Percentiles rank a stretch among this genome's conserved stretches.
Conservation (phyloP, 2,797 vertebrate species). For the Sebastes matsubarae region DNA sequence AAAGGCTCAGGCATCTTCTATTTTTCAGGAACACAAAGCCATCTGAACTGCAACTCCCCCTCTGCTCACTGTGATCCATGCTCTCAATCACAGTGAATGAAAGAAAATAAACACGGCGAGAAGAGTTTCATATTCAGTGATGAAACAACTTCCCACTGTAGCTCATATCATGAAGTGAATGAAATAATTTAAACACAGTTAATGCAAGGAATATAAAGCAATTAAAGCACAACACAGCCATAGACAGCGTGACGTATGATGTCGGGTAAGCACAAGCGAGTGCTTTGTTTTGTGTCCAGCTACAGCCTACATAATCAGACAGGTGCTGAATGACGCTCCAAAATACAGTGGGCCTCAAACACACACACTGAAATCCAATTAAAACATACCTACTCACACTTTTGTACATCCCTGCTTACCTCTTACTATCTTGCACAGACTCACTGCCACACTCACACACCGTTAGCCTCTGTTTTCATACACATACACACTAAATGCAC, state of each 20-base stretch:
- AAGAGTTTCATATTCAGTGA: not conserved
- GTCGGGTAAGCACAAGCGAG: conserved; percentile 31
- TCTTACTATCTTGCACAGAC: not conserved
- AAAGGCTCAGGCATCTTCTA: not conserved
- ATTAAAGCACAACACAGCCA: not conserved
- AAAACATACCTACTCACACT: not conserved
- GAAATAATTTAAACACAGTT: not conserved
- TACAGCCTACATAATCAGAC: conserved; percentile 35
- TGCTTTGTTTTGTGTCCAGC: conserved; percentile 40
- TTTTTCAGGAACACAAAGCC: not conserved
- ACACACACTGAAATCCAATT: conserved; percentile 14
- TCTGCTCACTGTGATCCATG: not conserved
- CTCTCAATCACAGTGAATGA: not conserved
- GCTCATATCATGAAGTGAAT: not conserved
- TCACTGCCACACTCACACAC: not conserved
- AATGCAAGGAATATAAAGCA: not conserved
- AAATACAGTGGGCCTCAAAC: conserved; percentile 21
- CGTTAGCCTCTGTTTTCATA: not conserved
- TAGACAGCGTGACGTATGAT: not conserved
- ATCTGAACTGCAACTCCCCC: not conserved
- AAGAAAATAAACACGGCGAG: not conserved
- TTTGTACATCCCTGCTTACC: not conserved
- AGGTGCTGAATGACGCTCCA: conserved; percentile 45
- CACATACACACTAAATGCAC: not conserved
- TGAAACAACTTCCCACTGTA: not conserved